phyloP scores from a whole-genome alignment of 2,888 invertebrate species.

The Mactromeris polynyma region DNA sequence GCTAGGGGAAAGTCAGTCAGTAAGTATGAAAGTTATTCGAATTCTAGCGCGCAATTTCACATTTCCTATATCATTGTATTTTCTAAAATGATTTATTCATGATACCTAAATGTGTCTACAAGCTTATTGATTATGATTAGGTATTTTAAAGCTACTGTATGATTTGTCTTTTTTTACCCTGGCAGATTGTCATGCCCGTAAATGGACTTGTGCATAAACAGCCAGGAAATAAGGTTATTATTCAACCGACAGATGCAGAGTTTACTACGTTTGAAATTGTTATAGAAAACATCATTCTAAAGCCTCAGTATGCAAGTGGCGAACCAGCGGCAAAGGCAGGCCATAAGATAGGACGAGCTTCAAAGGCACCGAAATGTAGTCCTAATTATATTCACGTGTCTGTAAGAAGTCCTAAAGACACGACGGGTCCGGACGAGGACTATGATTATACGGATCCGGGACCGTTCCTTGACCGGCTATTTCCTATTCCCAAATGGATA shows the following conservation, averaged over 20 bases:
- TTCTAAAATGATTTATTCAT: neutral
- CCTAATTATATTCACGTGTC: constrained; percentile 72
- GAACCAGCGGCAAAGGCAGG: constrained; percentile 41
- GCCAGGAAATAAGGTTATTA: constrained; percentile 50
- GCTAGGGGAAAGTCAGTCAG: constrained; percentile 58
- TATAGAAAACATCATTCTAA: constrained; percentile 68
- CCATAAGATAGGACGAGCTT: constrained; percentile 59
- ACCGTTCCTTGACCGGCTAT: constrained; percentile 69
- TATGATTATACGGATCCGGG: constrained; percentile 75
- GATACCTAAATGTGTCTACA: too few relatives aligned
- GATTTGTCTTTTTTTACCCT: neutral
- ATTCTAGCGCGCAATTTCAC: neutral
- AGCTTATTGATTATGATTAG: too few relatives aligned
- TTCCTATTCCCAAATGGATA: constrained; percentile 73
- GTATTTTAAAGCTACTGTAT: too few relatives aligned
- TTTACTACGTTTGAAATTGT: constrained; percentile 70
- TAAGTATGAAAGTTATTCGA: constrained; percentile 20
- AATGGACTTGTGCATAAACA: constrained; percentile 51
- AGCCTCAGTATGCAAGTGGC: constrained; percentile 34
- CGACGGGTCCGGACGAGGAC: constrained; percentile 54
- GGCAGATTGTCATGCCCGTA: constrained; percentile 58
- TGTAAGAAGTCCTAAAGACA: constrained; percentile 55
- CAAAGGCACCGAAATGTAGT: constrained; percentile 28
- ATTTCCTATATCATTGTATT: neutral
- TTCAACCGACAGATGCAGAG: constrained; percentile 66